Percentiles rank a stretch among this genome's conserved stretches.
phyloP scores from a whole-genome alignment of 2,797 vertebrate species.

The Margarornis squamiger region DNA sequence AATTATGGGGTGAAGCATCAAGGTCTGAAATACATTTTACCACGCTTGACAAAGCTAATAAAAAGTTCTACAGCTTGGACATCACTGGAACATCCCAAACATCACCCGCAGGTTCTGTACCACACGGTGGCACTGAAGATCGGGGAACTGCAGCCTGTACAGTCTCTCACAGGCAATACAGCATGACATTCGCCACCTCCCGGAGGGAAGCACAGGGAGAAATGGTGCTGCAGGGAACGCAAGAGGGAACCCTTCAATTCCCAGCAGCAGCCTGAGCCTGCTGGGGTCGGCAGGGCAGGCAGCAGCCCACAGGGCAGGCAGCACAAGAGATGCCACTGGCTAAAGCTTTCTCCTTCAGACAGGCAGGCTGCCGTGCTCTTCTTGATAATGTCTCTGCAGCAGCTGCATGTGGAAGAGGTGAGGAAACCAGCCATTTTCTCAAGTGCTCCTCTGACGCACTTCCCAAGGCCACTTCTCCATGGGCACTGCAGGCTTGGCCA shows the following conservation, averaged over 20 bases:
- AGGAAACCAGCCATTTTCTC: background rate
- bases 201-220: background rate
- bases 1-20: background rate
- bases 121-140: conserved; percentile 64
- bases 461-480: background rate
- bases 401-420: background rate
- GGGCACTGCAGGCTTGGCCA: background rate
- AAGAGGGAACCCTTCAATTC: background rate
- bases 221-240: background rate
- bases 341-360: background rate
- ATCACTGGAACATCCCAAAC: background rate
- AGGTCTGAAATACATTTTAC: background rate
- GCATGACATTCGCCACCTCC: background rate
- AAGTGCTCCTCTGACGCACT: background rate
- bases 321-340: background rate
- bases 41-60: background rate
- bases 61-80: background rate
- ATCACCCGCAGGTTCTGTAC: background rate
- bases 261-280: conserved; percentile 2
- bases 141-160: background rate
- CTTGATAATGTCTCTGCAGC: background rate
- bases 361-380: background rate
- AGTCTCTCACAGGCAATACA: background rate
- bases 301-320: background rate
- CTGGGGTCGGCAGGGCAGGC: background rate